These are phyloP conservation scores for Toxotes jaculatrix DNA, from an alignment of 2,113 vertebrate species.

Conservation along the genomic window DNA sequence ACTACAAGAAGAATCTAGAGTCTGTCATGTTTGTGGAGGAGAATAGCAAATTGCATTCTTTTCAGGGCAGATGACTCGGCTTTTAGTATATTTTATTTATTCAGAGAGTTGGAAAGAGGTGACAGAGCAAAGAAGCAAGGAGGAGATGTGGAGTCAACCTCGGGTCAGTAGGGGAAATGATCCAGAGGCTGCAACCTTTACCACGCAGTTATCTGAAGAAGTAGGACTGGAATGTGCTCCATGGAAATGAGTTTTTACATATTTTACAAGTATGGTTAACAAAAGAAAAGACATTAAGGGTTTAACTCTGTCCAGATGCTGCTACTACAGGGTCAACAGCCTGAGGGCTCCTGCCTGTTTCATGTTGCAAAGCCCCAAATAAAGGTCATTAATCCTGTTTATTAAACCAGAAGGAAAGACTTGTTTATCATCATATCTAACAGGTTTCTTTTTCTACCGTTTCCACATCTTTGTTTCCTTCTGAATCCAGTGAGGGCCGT, in stretches of 20 bases:
- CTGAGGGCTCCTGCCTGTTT: not conserved
- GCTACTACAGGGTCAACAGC: not conserved
- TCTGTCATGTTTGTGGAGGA: not conserved
- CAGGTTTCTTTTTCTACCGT: not conserved
- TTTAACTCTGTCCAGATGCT: not conserved
- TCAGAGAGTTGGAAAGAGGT: slow-evolving; percentile 22
- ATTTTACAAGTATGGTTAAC: slow-evolving; percentile 26
- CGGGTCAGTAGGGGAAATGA: slow-evolving; percentile 50
- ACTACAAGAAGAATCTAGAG: not conserved
- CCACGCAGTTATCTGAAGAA: not conserved
- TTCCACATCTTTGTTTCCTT: slow-evolving; percentile 2
- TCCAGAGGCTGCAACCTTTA: slow-evolving; percentile 13
- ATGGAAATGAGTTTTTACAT: slow-evolving; percentile 41
- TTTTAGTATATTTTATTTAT: slow-evolving; percentile 64
- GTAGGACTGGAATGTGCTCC: not conserved
- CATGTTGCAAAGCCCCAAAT: not conserved
- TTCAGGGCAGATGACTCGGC: slow-evolving; percentile 22
- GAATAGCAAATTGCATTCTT: not conserved
- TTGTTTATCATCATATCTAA: not conserved
- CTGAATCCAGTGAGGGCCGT: slow-evolving; percentile 82
- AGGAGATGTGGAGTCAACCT: slow-evolving; percentile 44
- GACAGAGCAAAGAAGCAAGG: slow-evolving; percentile 38
- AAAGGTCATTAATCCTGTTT: slow-evolving; percentile 4
- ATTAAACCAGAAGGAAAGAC: not conserved
- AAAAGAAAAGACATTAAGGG: not conserved